phyloP scores from a whole-genome alignment of 2,888 invertebrate species.

The Ophioninae sp. region DNA sequence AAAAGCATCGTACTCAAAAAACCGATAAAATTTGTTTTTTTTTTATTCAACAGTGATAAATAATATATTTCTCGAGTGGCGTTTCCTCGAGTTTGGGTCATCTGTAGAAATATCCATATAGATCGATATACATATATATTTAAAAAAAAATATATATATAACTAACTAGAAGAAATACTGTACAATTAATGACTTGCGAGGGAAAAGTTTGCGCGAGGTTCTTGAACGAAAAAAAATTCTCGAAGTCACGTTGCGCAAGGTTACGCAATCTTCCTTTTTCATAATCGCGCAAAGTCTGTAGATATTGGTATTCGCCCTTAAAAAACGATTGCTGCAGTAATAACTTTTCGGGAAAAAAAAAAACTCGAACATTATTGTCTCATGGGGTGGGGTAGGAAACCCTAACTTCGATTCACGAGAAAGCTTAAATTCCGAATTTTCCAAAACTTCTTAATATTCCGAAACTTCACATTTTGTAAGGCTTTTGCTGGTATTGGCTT shows the following conservation, averaged over 20 bases:
- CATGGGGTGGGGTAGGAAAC: too few species aligned
- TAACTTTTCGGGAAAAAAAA: not conserved
- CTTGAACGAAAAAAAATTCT: not conserved
- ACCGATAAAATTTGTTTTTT: conserved; percentile 31
- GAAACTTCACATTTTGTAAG: too few species aligned
- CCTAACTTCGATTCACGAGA: too few species aligned
- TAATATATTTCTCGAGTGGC: conserved; percentile 22
- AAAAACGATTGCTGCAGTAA: not conserved
- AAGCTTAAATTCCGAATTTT: too few species aligned
- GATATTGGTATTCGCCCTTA: not conserved
- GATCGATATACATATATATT: conserved; percentile 5
- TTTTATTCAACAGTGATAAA: conserved; percentile 50
- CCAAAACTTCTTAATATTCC: too few species aligned
- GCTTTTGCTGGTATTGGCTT: too few species aligned
- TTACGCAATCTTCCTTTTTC: too few species aligned
- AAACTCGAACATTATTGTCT: not conserved
- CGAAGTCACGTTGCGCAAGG: not conserved
- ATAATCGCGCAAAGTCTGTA: not conserved
- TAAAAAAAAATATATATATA: conserved; percentile 41
- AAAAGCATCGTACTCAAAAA: conserved; percentile 7
- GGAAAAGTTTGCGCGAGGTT: not conserved
- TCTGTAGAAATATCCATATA: not conserved
- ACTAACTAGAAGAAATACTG: conserved; percentile 53
- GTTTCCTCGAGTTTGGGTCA: not conserved
- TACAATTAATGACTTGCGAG: conserved; percentile 56